Conservation (phyloP, 2,888 invertebrate species). For the Eupithecia insigniata region DNA sequence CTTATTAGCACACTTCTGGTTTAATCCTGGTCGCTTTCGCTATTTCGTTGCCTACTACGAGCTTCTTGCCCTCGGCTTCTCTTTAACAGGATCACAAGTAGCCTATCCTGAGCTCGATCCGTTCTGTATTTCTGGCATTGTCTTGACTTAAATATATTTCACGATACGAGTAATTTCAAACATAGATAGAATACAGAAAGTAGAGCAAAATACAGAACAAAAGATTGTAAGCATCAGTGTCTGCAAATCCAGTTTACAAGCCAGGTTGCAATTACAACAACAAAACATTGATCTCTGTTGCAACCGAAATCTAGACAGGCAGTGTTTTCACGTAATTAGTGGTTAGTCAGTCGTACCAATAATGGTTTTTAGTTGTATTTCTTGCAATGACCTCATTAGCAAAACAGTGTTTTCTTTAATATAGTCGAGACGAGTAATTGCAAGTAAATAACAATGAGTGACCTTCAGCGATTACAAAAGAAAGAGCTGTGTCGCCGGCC, state of each 20-base stretch:
- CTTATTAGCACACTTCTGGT: constrained; percentile 6
- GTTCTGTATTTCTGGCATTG: neutral
- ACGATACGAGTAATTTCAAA: too few species aligned
- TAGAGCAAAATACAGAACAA: neutral
- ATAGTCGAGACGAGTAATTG: constrained; percentile 59
- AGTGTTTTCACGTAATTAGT: constrained; percentile 65
- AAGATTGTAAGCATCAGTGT: neutral
- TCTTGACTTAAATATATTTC: neutral
- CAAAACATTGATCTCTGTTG: constrained; percentile 45
- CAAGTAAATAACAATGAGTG: constrained; percentile 65
- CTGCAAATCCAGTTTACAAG: neutral
- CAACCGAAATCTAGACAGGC: constrained; percentile 56
- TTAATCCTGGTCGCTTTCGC: neutral
- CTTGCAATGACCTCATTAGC: constrained; percentile 70
- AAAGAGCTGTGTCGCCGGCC: constrained; percentile 41
- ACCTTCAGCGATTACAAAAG: constrained; percentile 67
- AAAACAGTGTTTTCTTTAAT: constrained; percentile 66
- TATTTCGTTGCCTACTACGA: neutral
- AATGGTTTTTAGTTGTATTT: constrained; percentile 68
- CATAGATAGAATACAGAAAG: neutral
- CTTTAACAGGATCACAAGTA: neutral
- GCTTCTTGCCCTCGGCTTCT: too few species aligned
- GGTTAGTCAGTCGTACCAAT: constrained; percentile 62
- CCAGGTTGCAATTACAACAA: constrained; percentile 1
- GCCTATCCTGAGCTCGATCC: neutral